Conservation (phyloP, 2,888 invertebrate genomes). For the Didymodactylos carnosus region DNA sequence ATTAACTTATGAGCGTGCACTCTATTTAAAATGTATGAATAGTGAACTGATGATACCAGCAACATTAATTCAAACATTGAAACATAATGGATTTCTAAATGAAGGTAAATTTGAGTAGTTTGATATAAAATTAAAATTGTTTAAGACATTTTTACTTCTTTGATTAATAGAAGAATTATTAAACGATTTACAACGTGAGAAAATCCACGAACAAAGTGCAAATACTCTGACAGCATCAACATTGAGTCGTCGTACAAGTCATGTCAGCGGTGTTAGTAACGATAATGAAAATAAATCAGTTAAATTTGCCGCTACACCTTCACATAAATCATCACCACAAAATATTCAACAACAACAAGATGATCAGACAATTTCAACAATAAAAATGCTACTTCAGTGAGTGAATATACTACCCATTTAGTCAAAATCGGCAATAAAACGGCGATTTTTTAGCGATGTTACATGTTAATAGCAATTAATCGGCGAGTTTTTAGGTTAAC, state of each 20-base stretch:
- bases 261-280: not conserved
- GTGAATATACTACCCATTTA: too few relatives aligned
- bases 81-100: not conserved
- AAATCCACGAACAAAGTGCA: not conserved
- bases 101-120: too few relatives aligned
- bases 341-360: not conserved
- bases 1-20: not conserved
- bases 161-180: not conserved
- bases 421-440: too few relatives aligned
- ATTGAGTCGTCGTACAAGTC: too few relatives aligned
- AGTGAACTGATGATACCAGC: slow-evolving; percentile 1
- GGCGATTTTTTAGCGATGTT: too few relatives aligned
- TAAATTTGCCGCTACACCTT: not conserved
- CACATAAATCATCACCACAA: too few relatives aligned
- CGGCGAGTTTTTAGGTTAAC: too few relatives aligned
- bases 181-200: not conserved
- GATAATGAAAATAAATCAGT: not conserved
- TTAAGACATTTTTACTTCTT: not conserved
- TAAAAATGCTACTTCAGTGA: not conserved
- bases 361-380: not conserved
- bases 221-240: not conserved
- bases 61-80: not conserved
- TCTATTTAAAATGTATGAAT: slow-evolving; percentile 9
- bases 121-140: not conserved
- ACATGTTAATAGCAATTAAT: too few relatives aligned